phyloP scores from a whole-genome alignment of 2,888 invertebrate species.

The Caenorhabditis panamensis region DNA sequence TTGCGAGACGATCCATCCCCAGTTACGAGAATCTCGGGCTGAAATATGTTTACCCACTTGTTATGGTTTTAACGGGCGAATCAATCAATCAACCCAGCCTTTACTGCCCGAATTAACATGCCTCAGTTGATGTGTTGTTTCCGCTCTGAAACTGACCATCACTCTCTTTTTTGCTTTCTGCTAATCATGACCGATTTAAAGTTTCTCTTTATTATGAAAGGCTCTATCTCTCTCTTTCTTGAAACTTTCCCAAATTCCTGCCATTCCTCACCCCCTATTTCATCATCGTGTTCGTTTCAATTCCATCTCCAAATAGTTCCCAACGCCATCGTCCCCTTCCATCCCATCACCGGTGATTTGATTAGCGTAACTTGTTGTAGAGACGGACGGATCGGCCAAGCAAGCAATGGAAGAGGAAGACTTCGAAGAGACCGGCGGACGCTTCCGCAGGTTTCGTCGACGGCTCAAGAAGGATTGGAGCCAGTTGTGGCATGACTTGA shows the following conservation, averaged over 20 bases:
- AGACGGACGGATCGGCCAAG: constrained; percentile 14
- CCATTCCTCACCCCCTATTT: background rate
- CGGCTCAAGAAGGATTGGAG: constrained; percentile 53
- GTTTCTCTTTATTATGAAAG: no score
- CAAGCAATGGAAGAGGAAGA: constrained; percentile 9
- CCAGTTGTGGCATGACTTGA: constrained; percentile 54
- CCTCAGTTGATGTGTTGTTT: constrained; percentile 5
- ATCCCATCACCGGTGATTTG: constrained; percentile 41
- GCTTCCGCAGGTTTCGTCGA: constrained; percentile 48
- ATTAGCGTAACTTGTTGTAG: constrained; percentile 60
- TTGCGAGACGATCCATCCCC: constrained; percentile 10
- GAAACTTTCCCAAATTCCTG: constrained; percentile 10
- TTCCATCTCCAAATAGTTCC: constrained; percentile 14
- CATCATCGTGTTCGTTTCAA: constrained; percentile 23
- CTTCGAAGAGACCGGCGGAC: constrained; percentile 43
- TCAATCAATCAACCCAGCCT: constrained; percentile 40
- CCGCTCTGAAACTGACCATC: constrained; percentile 11
- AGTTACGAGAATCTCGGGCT: constrained; percentile 18
- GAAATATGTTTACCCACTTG: constrained; percentile 29
- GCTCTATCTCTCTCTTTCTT: no score
- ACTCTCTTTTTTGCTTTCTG: background rate
- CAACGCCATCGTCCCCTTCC: constrained; percentile 7
- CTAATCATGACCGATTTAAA: no score
- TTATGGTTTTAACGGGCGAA: constrained; percentile 19
- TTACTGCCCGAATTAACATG: constrained; percentile 27